Evolutionary conservation across 2,888 invertebrate genomes (phyloP), one percentile per base, ranked within the genome.

Genomic region (Beris chalybata): DNA sequence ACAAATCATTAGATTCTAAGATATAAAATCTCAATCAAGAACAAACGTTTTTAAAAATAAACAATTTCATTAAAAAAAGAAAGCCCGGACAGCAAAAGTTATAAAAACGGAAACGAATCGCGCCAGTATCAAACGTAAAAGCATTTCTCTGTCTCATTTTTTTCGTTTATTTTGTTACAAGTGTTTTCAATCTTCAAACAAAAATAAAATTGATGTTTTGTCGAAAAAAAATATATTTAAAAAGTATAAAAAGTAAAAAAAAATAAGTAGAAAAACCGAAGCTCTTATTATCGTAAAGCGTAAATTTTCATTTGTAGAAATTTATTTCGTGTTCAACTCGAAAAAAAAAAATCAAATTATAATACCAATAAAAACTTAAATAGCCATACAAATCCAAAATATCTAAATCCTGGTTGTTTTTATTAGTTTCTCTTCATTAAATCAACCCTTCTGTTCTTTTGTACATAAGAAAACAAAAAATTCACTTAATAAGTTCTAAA

Each of bases 1-100:
- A 61, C 61, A 61, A 61, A 61, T 61, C 61, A 61, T 38, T 61
- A 61, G 61, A n/a, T 47, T 12, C 13, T 61, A 61, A 61, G 61
- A 50, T 38, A 52, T 50, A 43, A 13, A 61, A 61, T 61, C 61
- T 61, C 61, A 61, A 61, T 61, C 52, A 61, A 50, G 38, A 32
- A 52, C 61, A 61, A 52, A 22, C 38, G 50, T 61, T 52, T 15
- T 15, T 38, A 13, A 43, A 38, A 55, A 56, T 9, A 5, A 56
- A 38, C 38, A 38, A 38, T 38, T 38, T 38, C 9, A 38, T 38
- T 55, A 30, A 11, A n/a, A n/a, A 38, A 38, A 43, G 30, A 56
- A 43, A 43, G 5, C 3, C 15, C n/a, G 15, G 15, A 15, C 6
- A 48, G 12, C 29, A 54, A 31, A 30, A 54, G 31, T 31, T 30